Evolutionary conservation across 2,113 vertebrate species (phyloP).

Genomic region (Carassius gibelio): DNA sequence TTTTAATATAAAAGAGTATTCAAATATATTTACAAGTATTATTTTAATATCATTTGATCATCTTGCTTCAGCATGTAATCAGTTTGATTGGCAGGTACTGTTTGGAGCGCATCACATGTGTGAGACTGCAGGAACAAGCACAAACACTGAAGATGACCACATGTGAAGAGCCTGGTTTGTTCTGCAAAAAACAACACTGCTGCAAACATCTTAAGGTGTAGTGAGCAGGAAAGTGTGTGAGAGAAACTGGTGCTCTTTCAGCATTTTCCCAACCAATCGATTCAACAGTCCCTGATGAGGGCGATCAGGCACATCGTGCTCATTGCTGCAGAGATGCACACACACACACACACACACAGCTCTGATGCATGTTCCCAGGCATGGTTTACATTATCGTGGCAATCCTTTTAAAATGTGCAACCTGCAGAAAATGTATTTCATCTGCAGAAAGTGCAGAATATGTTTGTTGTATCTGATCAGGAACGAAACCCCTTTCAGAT

Average conservation of each 20-base stretch:
- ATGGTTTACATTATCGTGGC: not conserved
- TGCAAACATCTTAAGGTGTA: not conserved
- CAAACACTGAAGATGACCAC: not conserved
- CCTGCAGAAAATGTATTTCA: not conserved
- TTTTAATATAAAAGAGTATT: not conserved
- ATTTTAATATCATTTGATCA: not conserved
- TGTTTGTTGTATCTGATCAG: not conserved
- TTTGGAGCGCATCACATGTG: not conserved
- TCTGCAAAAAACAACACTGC: not conserved
- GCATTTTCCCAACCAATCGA: slow-evolving; percentile 57
- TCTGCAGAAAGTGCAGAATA: not conserved
- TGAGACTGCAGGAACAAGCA: not conserved
- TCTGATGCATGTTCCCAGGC: not conserved
- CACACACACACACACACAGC: not conserved
- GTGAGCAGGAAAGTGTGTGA: not conserved
- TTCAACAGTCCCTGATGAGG: slow-evolving; percentile 55
- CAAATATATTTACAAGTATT: not conserved
- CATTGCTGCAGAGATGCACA: slow-evolving; percentile 39
- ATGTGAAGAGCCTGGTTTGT: not conserved
- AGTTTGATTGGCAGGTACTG: not conserved
- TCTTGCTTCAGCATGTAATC: too few species aligned
- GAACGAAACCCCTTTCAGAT: not conserved
- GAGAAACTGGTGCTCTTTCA: slow-evolving; percentile 55
- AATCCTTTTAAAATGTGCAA: not conserved
- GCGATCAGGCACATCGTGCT: slow-evolving; percentile 54